Base-by-base conservation (phyloP, 2,888 invertebrate genomes). In the Tetragonula carbonaria region DNA sequence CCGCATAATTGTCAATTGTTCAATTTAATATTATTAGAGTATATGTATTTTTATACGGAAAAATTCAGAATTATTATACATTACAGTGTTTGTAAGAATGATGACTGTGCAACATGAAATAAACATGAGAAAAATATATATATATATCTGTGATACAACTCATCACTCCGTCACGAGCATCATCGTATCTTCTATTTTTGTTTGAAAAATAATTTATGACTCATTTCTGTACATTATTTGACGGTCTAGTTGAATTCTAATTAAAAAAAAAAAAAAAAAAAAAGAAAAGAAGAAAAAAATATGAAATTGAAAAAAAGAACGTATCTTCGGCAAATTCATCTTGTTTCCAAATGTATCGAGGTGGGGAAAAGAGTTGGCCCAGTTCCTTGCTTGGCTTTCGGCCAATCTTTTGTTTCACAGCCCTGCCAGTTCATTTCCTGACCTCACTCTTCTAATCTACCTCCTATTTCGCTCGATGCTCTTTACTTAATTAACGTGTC, bases 341-440 rank as follows among this genome's bases (percentile, higher is more conserved):
- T 84, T 67, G 72, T 72, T 76, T 74, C 65, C 55, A 62, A 23
- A 28, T 45, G 70, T 78, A 62, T 84, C 74, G 13, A 75, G 51
- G 65, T 80, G 78, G 62, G 63, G 80, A 74, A 76, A 77, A 77
- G 79, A 78, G 79, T 88, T 90, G 87, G 87, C 91, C 89, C 86
- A 91, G 83, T 88, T 89, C 78, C 80, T 76, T 57, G 50, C 23
- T 79, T 91, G 90, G 90, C 91, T 55, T 53, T 66, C 67, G 50
- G 87, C 90, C 91, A 91, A 91, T 68, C 74, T 86, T 72, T 82
- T 81, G 74, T 73, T 80, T 77, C 74, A 57, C 74, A 82, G 77
- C 76, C 81, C 80, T 82, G 75, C 79, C 81, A 76, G 74, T 67
- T 55, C 72, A 65, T 75, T 76, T 62, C 77, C 63, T 71, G 62